A percentile compares a stretch with the other conserved stretches of the same genome.
Evolutionary conservation across 2,113 vertebrate genomes (phyloP).

Genomic region (Engystomops pustulosus): DNA sequence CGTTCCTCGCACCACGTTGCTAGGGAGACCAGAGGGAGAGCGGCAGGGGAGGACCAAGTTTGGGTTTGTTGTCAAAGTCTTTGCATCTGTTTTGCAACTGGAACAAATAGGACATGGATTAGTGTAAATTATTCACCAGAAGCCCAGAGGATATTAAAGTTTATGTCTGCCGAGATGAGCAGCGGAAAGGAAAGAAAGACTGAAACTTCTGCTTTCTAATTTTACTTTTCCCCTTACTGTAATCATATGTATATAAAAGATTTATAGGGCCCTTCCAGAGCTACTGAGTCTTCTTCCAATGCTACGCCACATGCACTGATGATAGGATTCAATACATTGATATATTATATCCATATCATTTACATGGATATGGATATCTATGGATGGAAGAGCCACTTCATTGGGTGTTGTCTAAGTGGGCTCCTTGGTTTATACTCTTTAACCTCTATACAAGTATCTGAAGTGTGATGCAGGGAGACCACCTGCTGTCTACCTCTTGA

Average conservation of each 20-base stretch:
- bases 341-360: no score
- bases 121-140: conserved; percentile 37
- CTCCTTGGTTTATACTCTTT: no score
- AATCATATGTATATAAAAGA: neutral
- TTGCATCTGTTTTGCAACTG: conserved; percentile 40
- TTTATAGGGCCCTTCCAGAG: neutral
- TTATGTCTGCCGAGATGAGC: conserved; percentile 1
- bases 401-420: no score
- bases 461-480: no score
- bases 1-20: neutral
- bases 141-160: conserved; percentile 34
- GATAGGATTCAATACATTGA: no score
- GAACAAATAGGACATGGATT: conserved; percentile 30
- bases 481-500: no score
- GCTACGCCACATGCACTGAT: no score
- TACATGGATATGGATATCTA: no score
- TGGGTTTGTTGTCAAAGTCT: conserved; percentile 16
- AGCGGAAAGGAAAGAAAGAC: neutral
- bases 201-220: neutral
- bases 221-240: neutral
- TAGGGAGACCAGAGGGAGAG: neutral
- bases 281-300: no score
- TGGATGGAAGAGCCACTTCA: no score
- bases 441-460: no score
- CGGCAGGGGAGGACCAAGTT: neutral